Evolutionary conservation across 1,140 invertebrate genomes (phyloP), one percentile per base, ranked within the genome.

Genomic region (Drosophila azteca): DNA sequence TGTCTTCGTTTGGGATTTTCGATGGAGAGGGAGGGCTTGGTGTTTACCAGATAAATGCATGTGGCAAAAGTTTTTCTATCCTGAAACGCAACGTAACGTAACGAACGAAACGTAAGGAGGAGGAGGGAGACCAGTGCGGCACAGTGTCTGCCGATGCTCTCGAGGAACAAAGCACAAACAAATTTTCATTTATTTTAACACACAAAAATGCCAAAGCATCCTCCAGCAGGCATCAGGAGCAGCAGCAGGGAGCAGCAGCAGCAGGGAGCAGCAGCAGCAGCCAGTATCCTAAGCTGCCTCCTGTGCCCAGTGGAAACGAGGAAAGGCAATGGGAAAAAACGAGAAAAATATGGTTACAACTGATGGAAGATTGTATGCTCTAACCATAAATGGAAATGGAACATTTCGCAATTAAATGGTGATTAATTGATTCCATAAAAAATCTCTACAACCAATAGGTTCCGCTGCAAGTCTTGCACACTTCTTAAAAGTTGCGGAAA

Each of bases 141-240:
- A 29, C 48, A 35, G 64, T 44, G 45, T 17, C 59, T 46, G 54
- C 41, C 69, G 31, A 53, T 71, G 77, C 62, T 77, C 46, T 69
- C 67, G 67, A 60, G 80, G 61, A 79, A 81, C 81, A 85, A 87
- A 87, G 82, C 83, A 80, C 82, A 85, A 85, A 87, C 82, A 87
- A 87, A 87, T 87, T 87, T 87, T 87, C 83, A 87, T 87, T 87
- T 87, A 88, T 87, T 88, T 88, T 79, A 87, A 87, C 82, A 85
- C 65, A 76, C 70, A 88, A 87, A 77, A 87, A 88, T 84, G 72
- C 81, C 81, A 84, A 85, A 85, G 81, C 67, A 84, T 79, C 63
- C 54, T 52, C 52, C 50, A 69, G 63, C 64, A 68, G 63, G 63
- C 58, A 68, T 35, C 35, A 4, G 35, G 3, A 13, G 35, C 2